phyloP scores from a whole-genome alignment of 2,797 vertebrate species.

The Sorex maritimensis region DNA sequence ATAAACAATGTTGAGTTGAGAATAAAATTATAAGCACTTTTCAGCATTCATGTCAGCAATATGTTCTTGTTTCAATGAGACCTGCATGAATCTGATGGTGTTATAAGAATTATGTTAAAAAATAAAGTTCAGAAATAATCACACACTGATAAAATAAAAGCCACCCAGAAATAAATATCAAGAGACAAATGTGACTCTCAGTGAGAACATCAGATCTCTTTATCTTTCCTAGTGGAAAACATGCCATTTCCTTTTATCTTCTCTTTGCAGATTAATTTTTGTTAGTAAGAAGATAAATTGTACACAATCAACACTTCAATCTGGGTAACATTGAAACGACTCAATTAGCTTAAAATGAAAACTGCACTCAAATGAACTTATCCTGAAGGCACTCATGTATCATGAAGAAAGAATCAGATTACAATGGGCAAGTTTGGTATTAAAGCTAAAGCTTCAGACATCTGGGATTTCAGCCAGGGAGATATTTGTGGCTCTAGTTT shows the following conservation, averaged over 20 bases:
- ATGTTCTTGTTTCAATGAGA: background rate
- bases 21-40: background rate
- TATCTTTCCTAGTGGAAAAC: constrained; percentile 70
- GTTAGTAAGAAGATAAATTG: constrained; percentile 81
- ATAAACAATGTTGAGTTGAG: background rate
- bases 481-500: constrained; percentile 68
- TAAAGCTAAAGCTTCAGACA: constrained; percentile 77
- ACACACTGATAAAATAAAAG: constrained; percentile 56
- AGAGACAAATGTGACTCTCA: constrained; percentile 34
- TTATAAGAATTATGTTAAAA: constrained; percentile 51
- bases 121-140: constrained; percentile 58
- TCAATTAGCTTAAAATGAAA: constrained; percentile 82
- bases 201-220: constrained; percentile 71
- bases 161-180: constrained; percentile 62
- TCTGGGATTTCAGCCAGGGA: constrained; percentile 82
- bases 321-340: constrained; percentile 78
- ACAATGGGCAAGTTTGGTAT: constrained; percentile 81
- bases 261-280: constrained; percentile 76
- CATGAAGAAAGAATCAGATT: constrained; percentile 83
- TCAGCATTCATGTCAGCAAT: constrained; percentile 14
- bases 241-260: constrained; percentile 75
- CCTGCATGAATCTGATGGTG: background rate
- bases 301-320: constrained; percentile 77
- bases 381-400: constrained; percentile 73
- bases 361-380: constrained; percentile 77